A percentile compares a stretch with the other conserved stretches of the same genome.
Conservation (phyloP, 2,797 vertebrate genomes). For the Myoxocephalus aenaeus region DNA sequence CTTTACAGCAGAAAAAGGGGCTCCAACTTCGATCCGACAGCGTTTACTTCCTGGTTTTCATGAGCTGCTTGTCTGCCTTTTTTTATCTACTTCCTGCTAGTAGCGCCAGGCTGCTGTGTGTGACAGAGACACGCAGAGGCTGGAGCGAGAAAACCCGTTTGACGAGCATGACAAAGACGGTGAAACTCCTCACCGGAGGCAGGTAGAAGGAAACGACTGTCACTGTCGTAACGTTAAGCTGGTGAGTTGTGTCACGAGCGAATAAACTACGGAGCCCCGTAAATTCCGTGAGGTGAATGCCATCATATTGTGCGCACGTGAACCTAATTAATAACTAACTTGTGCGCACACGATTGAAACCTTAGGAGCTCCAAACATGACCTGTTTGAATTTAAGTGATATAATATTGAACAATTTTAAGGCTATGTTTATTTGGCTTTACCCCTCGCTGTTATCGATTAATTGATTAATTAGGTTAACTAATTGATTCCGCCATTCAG, state of each 20-base stretch:
- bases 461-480: too few relatives aligned
- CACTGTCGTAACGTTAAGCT: not conserved
- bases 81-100: slow-evolving; percentile 66
- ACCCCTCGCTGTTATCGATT: too few relatives aligned
- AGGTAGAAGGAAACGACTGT: not conserved
- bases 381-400: not conserved
- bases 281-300: not conserved
- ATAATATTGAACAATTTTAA: not conserved
- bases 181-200: not conserved
- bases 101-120: slow-evolving; percentile 5
- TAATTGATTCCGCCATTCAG: too few relatives aligned
- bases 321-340: not conserved
- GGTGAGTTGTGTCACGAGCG: not conserved
- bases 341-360: not conserved
- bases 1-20: slow-evolving; percentile 34
- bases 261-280: not conserved
- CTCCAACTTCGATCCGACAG: slow-evolving; percentile 18
- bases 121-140: slow-evolving; percentile 62
- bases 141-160: slow-evolving; percentile 49
- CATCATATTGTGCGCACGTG: not conserved
- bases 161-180: slow-evolving; percentile 13
- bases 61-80: slow-evolving; percentile 36
- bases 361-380: not conserved
- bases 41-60: slow-evolving; percentile 81
- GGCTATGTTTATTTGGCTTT: too few relatives aligned